These are phyloP conservation scores for Gerosis bhagava DNA, from an alignment of 2,888 invertebrate species.

Conservation along the genomic window DNA sequence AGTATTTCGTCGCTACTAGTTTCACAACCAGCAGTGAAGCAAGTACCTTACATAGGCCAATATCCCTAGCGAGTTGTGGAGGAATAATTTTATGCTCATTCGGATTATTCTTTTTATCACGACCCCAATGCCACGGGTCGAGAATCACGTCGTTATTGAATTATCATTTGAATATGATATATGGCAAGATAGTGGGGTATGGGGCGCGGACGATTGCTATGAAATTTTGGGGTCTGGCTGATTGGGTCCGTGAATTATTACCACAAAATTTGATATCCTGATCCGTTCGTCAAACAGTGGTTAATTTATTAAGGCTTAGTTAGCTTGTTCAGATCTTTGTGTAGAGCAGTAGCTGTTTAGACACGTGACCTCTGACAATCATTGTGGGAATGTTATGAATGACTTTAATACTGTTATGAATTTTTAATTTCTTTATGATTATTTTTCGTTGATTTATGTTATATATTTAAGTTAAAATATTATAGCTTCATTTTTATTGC, in stretches of 20 bases:
- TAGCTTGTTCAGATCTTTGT: too few species aligned
- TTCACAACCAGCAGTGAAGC: background rate
- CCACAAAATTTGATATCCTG: constrained; percentile 46
- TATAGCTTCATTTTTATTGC: too few species aligned
- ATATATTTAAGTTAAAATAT: too few species aligned
- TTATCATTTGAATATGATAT: constrained; percentile 79
- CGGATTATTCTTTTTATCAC: constrained; percentile 69
- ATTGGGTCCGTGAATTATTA: constrained; percentile 60
- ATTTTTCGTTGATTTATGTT: too few species aligned
- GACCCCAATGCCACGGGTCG: constrained; percentile 54
- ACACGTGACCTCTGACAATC: too few species aligned
- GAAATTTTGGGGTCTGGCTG: constrained; percentile 65
- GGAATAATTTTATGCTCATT: constrained; percentile 71
- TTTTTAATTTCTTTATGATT: too few species aligned
- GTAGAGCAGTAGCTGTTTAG: too few species aligned
- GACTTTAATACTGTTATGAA: too few species aligned
- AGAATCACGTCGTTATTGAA: constrained; percentile 74
- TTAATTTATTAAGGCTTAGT: constrained; percentile 23
- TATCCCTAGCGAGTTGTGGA: constrained; percentile 55
- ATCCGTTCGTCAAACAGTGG: constrained; percentile 21
- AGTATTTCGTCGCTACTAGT: too few species aligned
- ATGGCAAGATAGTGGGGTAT: constrained; percentile 58
- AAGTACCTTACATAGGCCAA: constrained; percentile 47
- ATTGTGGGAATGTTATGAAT: too few species aligned
- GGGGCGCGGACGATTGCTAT: constrained; percentile 64